Evolutionary conservation across 2,888 invertebrate genomes (phyloP).

Genomic region (Xylophagus ater): DNA sequence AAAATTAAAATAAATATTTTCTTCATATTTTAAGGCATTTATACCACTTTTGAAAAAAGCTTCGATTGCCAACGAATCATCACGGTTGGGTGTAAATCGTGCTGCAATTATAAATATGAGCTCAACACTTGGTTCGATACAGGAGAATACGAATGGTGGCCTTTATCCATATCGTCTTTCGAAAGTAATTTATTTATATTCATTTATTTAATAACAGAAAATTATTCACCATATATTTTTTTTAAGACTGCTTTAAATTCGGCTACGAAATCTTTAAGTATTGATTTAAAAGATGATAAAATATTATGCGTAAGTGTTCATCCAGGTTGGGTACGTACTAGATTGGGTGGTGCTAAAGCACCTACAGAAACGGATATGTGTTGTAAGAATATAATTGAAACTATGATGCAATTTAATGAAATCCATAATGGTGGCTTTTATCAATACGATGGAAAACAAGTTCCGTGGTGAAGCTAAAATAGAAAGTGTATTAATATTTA

Average conservation of each 20-base stretch:
- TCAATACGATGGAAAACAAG: conserved; percentile 61
- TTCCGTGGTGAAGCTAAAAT: conserved; percentile 52
- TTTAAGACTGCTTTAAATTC: conserved; percentile 82
- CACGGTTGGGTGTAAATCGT: conserved; percentile 48
- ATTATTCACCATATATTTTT: too few species aligned
- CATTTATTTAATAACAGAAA: conserved; percentile 1
- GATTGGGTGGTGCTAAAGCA: conserved; percentile 76
- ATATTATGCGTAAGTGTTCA: conserved; percentile 68
- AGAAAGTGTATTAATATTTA: conserved; percentile 4
- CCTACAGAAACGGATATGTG: conserved; percentile 60
- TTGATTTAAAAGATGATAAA: conserved; percentile 62
- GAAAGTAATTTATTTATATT: conserved; percentile 49
- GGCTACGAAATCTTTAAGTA: conserved; percentile 71
- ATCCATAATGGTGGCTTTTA: conserved; percentile 64
- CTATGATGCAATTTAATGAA: conserved; percentile 50
- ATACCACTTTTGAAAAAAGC: conserved; percentile 62
- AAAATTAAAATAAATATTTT: background rate
- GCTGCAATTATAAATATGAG: conserved; percentile 77
- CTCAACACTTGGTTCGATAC: conserved; percentile 70
- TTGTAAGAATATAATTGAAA: conserved; percentile 51
- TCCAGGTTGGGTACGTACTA: conserved; percentile 88
- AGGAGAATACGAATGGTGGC: conserved; percentile 62
- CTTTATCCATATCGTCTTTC: conserved; percentile 78
- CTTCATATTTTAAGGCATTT: conserved; percentile 46
- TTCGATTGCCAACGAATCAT: conserved; percentile 43